Conservation (phyloP, 2,797 vertebrate species). For the Salmo trutta region DNA sequence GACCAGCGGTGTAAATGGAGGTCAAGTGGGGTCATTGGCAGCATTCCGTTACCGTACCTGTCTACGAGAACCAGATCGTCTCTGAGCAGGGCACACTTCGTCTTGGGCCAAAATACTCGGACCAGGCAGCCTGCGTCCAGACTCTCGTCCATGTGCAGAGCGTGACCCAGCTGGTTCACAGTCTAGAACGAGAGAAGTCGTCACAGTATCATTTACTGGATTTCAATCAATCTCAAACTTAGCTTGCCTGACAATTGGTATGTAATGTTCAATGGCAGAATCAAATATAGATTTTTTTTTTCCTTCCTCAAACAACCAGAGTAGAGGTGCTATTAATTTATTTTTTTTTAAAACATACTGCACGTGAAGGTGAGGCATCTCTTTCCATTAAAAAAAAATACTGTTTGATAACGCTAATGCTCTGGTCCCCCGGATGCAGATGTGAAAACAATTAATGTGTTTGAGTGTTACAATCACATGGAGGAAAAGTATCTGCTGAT, state of each 20-base stretch:
- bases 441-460: too few relatives aligned
- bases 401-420: too few relatives aligned
- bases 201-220: not conserved
- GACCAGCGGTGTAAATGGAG: not conserved
- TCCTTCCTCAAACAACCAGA: too few relatives aligned
- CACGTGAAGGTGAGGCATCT: too few relatives aligned
- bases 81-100: conserved; percentile 94
- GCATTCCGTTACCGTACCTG: conserved; percentile 76
- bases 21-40: not conserved
- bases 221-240: not conserved
- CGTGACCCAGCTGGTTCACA: conserved; percentile 97
- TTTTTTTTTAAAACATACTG: too few relatives aligned
- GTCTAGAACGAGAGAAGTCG: conserved; percentile 73
- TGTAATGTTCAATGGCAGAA: not conserved
- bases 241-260: not conserved
- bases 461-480: too few relatives aligned
- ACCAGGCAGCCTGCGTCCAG: conserved; percentile 94
- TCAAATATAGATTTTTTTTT: too few relatives aligned
- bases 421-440: too few relatives aligned
- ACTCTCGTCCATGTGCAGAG: conserved; percentile 96
- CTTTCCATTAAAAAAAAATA: too few relatives aligned
- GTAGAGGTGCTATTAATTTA: too few relatives aligned
- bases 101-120: conserved; percentile 97
- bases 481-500: too few relatives aligned
- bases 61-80: conserved; percentile 97